A percentile compares a stretch with the other conserved stretches of the same genome.
These are phyloP conservation scores for Percopsis transmontana DNA, from an alignment of 2,113 vertebrate species.

Conservation along the genomic window DNA sequence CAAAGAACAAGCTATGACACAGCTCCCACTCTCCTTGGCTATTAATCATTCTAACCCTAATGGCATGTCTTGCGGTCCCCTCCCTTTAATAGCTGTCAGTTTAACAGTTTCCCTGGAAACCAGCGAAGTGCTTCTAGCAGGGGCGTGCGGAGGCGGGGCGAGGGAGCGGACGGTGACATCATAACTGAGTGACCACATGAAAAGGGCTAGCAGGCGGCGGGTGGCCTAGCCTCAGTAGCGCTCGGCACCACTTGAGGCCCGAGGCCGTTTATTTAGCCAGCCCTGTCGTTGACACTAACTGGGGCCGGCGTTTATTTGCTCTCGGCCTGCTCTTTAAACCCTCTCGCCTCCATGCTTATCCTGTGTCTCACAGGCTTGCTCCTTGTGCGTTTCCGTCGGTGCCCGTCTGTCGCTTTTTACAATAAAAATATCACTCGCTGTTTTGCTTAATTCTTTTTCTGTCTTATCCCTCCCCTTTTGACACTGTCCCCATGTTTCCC, in stretches of 20 bases:
- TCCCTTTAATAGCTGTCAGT: background rate
- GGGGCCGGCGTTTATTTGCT: slow-evolving; percentile 46
- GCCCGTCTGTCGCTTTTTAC: background rate
- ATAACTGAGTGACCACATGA: slow-evolving; percentile 64
- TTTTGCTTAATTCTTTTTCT: slow-evolving; percentile 29
- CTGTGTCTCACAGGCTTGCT: slow-evolving; percentile 12
- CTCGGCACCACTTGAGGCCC: slow-evolving; percentile 57
- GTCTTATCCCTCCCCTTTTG: slow-evolving; percentile 27
- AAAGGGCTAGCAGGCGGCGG: slow-evolving; percentile 53
- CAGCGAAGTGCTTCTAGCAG: background rate
- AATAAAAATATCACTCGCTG: slow-evolving; percentile 2
- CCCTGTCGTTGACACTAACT: slow-evolving; percentile 42
- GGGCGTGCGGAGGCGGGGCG: slow-evolving; percentile 5
- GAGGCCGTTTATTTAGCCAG: slow-evolving; percentile 59
- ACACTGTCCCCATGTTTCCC: background rate
- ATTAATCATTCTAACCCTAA: too few species aligned
- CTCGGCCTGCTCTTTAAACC: slow-evolving; percentile 27
- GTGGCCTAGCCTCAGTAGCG: slow-evolving; percentile 57
- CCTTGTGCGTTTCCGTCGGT: background rate
- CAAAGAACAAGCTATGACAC: background rate
- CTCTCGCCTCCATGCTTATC: slow-evolving; percentile 7
- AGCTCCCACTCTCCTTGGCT: too few species aligned
- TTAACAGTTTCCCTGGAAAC: too few species aligned
- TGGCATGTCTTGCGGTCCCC: too few species aligned
- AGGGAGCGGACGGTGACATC: slow-evolving; percentile 61